Evolutionary conservation across 23 tunicate species (phyloP).

Genomic region (Clavelina lepadiformis): DNA sequence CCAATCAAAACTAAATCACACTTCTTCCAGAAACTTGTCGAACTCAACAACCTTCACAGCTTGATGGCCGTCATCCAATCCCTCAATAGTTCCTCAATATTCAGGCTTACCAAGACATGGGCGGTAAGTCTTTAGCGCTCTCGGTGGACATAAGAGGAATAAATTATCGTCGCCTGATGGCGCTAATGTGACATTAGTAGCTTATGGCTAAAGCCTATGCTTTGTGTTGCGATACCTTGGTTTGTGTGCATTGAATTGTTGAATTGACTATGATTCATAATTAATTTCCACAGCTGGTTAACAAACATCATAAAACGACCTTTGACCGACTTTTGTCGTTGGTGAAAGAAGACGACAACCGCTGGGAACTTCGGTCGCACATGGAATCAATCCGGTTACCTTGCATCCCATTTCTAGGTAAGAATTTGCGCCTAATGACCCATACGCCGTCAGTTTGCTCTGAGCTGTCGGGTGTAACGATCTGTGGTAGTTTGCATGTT

Average conservation of each 20-base stretch:
- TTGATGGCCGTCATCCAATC: conserved; percentile 93
- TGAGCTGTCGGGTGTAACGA: no score
- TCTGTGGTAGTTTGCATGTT: no score
- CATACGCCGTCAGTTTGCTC: no score
- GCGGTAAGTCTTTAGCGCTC: conserved; percentile 77
- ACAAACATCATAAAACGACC: conserved; percentile 42
- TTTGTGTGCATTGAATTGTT: no score
- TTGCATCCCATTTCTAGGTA: conserved; percentile 96
- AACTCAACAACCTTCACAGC: conserved; percentile 92
- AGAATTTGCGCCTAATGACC: no score
- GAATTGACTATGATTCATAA: no score
- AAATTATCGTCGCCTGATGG: no score
- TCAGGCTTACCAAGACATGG: conserved; percentile 93
- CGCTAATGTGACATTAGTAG: no score
- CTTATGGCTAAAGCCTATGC: no score
- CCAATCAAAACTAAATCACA: not conserved
- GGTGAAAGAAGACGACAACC: conserved; percentile 81
- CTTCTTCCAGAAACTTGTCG: conserved; percentile 61
- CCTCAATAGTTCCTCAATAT: conserved; percentile 71
- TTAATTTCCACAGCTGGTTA: conserved; percentile 45
- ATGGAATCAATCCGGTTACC: conserved; percentile 75
- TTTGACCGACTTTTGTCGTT: conserved; percentile 63
- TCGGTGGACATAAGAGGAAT: no score
- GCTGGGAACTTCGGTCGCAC: conserved; percentile 45
- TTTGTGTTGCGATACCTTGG: no score